Conservation (phyloP, 30 jellyfish, hydroid and myxozoan species). For the Clytia hemisphaerica region DNA sequence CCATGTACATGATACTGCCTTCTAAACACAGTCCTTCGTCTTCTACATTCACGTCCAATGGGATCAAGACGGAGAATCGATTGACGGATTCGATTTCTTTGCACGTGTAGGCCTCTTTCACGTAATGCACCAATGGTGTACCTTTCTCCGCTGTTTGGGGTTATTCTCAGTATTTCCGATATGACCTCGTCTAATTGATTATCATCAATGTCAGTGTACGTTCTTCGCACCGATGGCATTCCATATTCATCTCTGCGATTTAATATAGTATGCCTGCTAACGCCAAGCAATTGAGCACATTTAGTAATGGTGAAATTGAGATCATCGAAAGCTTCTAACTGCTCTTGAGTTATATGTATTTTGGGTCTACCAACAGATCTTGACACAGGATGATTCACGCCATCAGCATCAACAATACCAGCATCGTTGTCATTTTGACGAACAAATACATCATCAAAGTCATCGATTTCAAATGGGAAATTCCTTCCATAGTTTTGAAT, state of each 20-base stretch:
- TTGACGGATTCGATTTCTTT: conserved; percentile 13
- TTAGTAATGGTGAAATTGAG: no score
- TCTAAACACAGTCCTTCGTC: conserved; percentile 9
- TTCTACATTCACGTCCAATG: conserved; percentile 16
- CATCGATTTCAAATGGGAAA: no score
- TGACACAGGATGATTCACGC: no score
- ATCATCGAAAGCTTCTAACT: no score
- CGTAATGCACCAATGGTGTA: conserved; percentile 28
- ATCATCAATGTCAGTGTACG: conserved; percentile 14
- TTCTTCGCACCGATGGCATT: not conserved
- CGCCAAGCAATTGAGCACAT: not conserved
- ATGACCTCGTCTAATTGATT: not conserved
- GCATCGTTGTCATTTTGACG: no score
- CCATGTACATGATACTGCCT: conserved; percentile 24
- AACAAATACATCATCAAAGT: no score
- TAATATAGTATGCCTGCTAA: not conserved
- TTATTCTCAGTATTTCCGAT: not conserved
- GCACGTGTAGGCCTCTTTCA: conserved; percentile 10
- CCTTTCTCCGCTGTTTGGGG: conserved; percentile 31
- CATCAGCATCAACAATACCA: no score
- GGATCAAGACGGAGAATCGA: conserved; percentile 16
- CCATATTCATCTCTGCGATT: not conserved
- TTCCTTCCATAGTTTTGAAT: no score
- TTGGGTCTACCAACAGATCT: no score
- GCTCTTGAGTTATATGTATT: no score